Base-by-base conservation (phyloP, 2,797 vertebrate genomes). In the Alosa sapidissima region DNA sequence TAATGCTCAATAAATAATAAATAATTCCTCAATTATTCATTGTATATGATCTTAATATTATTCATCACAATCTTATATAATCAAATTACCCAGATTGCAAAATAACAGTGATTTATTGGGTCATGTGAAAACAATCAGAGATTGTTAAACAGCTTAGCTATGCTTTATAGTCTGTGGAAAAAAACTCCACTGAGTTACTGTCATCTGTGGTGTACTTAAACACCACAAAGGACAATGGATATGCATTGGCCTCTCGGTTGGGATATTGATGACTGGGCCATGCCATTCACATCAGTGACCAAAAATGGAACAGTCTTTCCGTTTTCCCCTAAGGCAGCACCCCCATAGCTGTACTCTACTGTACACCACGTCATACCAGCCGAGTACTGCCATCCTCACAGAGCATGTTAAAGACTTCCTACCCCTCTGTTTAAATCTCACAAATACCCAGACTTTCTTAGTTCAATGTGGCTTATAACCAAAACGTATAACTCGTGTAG, bases 211-310 rank as follows among this genome's bases (percentile, higher is more conserved):
- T 72, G 9, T 19, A 41, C 1, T 47, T 8, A 78, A 78, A 21
- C 36, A 13, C 16, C 68, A 72, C 33, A 41, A 47, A 47, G 41
- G 19, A 21, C 72, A 78, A 45, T 47, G 19, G n/a, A 24, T 65
- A 65, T 8, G 41, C 36, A 78, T 78, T 41, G 72, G 33, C 14
- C 68, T 14, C 36, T 16, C 7, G 11, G 72, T 47, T 2, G 72
- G 16, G 68, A 72, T 72, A 72, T 72, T 72, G 68, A 47, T 6
- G 5, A 19, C 41, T 78, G 72, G 41, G 72, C 14, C 72, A 47
- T 47, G 72, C 72, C 41, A 78, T 82, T 82, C 28, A 82, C 52
- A 82, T 78, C 49, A 82, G 33, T 3, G 14, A 54, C 72, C 72
- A 19, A 78, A 47, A 78, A 21, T 41, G 45, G 36, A 78, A 78